A percentile compares a stretch with the other conserved stretches of the same genome.
Evolutionary conservation across 2,888 invertebrate species (phyloP).

Genomic region (Dendrolimus pini): DNA sequence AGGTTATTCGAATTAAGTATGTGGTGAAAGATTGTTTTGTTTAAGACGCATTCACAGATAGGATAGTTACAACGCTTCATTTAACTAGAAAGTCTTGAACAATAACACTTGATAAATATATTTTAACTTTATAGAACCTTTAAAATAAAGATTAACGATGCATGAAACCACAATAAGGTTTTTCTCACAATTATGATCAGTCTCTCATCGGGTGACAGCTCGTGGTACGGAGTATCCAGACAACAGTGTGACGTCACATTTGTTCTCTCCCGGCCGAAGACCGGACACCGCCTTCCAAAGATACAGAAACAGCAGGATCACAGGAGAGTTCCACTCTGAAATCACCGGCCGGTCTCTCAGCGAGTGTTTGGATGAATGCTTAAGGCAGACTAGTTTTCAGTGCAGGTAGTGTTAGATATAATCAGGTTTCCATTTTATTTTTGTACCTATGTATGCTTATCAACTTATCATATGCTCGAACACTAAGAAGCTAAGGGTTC

Average conservation of each 20-base stretch:
- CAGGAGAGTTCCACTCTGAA: constrained; percentile 93
- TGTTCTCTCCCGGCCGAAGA: constrained; percentile 87
- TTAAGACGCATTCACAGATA: no score
- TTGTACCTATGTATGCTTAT: no score
- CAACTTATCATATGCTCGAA: no score
- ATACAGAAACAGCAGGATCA: constrained; percentile 89
- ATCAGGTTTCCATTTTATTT: no score
- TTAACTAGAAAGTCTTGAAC: no score
- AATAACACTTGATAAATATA: no score
- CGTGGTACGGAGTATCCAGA: constrained; percentile 93
- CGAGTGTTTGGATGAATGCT: constrained; percentile 93
- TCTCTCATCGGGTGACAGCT: constrained; percentile 81
- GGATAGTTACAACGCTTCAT: no score
- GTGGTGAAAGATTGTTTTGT: no score
- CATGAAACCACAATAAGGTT: constrained; percentile 57
- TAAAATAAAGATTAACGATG: constrained; percentile 17
- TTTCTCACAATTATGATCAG: constrained; percentile 70
- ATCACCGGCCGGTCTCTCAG: constrained; percentile 91
- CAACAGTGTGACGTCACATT: constrained; percentile 89
- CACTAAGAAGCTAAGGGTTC: no score
- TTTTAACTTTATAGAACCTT: no score
- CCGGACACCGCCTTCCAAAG: constrained; percentile 94
- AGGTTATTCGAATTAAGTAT: no score
- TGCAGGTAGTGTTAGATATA: constrained; percentile 78
- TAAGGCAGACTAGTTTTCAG: constrained; percentile 92